Evolutionary conservation across 2,888 invertebrate species (phyloP).

Genomic region (Phania funesta): DNA sequence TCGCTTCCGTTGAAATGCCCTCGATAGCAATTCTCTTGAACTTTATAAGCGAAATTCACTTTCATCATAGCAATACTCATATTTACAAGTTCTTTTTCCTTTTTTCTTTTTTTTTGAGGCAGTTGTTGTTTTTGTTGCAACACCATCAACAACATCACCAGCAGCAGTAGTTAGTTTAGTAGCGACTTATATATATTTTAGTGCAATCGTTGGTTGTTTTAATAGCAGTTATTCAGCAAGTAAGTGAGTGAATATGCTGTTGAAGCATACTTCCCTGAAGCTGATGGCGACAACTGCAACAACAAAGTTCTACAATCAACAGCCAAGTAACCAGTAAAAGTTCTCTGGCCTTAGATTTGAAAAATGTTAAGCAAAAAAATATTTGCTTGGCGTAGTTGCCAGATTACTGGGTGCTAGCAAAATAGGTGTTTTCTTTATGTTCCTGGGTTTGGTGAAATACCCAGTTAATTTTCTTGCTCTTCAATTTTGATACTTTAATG

Average conservation of each 20-base stretch:
- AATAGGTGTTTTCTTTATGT: no score
- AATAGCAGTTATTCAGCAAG: conserved; percentile 33
- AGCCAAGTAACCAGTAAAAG: conserved; percentile 50
- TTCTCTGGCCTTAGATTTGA: conserved; percentile 49
- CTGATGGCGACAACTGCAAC: conserved; percentile 41
- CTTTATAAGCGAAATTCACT: conserved; percentile 66
- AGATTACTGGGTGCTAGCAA: not conserved
- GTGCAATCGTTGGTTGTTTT: conserved; percentile 33
- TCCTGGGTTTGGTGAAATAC: no score
- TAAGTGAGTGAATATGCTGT: conserved; percentile 55
- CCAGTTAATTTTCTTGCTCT: no score
- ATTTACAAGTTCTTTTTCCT: conserved; percentile 28
- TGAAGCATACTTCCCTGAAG: conserved; percentile 46
- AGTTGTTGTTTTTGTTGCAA: not conserved
- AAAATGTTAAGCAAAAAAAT: not conserved
- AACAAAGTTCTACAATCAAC: conserved; percentile 45
- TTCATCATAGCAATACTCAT: conserved; percentile 55
- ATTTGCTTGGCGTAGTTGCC: not conserved
- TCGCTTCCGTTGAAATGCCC: conserved; percentile 31
- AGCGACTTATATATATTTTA: conserved; percentile 33
- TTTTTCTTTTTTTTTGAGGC: not conserved
- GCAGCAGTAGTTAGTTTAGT: not conserved
- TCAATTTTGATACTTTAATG: no score
- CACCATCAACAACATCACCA: not conserved
- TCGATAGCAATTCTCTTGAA: conserved; percentile 54